phyloP scores from a whole-genome alignment of 2,113 vertebrate genomes.

The Carassius carassius region DNA sequence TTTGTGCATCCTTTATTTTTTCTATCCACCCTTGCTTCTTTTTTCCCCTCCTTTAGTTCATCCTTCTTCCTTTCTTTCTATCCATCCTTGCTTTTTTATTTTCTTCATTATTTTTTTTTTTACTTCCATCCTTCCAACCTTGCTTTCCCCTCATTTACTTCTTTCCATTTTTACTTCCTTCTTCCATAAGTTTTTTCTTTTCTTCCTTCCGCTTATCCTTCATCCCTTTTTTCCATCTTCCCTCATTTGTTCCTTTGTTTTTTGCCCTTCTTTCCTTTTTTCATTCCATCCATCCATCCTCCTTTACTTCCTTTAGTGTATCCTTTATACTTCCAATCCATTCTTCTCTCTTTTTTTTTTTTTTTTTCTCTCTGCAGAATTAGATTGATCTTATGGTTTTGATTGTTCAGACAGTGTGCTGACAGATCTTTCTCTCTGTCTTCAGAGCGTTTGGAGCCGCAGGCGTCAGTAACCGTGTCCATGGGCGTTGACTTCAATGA shows the following conservation, averaged over 20 bases:
- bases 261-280: neutral
- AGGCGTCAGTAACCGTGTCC: conserved; percentile 83
- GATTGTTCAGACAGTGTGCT: neutral
- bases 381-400: neutral
- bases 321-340: neutral
- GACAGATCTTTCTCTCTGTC: neutral
- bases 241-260: conserved; percentile 61
- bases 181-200: too few relatives aligned
- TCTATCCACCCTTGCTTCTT: neutral
- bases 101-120: neutral
- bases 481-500: conserved; percentile 96
- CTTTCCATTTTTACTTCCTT: too few relatives aligned
- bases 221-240: conserved; percentile 59
- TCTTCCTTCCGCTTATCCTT: neutral
- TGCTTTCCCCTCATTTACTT: too few relatives aligned
- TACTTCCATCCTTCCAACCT: neutral
- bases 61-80: neutral
- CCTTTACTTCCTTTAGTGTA: neutral
- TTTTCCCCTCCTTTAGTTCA: neutral
- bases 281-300: neutral
- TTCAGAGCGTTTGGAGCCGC: conserved; percentile 86
- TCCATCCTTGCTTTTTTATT: neutral
- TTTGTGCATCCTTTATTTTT: neutral
- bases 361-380: neutral
- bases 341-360: neutral